Conservation (phyloP, 2,113 vertebrate genomes). For the Triplophysa siluroides region DNA sequence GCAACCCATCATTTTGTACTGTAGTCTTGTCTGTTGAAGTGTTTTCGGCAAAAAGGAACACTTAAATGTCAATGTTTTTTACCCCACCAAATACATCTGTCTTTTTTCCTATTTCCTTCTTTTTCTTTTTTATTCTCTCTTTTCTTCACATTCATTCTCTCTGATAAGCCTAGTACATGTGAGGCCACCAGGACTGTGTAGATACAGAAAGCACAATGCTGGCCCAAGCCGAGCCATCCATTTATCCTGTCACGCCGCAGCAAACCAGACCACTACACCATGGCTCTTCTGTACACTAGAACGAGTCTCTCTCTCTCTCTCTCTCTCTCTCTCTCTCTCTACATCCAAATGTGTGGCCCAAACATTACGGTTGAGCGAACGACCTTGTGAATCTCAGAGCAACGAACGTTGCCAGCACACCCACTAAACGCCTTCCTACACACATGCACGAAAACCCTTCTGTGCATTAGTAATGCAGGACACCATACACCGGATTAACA, state of each 20-base stretch:
- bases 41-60: not conserved
- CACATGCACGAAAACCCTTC: conserved; percentile 38
- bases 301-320: not conserved
- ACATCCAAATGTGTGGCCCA: conserved; percentile 15
- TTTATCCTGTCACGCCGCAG: conserved; percentile 63
- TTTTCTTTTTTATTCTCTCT: not conserved
- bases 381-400: conserved; percentile 59
- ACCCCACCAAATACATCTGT: conserved; percentile 1
- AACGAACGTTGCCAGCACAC: conserved; percentile 61
- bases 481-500: conserved; percentile 38
- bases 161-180: conserved; percentile 64
- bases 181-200: conserved; percentile 65
- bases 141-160: conserved; percentile 42
- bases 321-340: not conserved
- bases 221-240: conserved; percentile 60
- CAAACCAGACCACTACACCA: conserved; percentile 49
- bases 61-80: not conserved
- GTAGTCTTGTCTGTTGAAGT: not conserved
- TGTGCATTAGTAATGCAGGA: conserved; percentile 33
- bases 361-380: conserved; percentile 59
- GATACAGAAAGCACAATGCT: conserved; percentile 63
- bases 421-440: conserved; percentile 60
- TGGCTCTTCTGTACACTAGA: conserved; percentile 6
- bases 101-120: not conserved
- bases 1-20: not conserved